A percentile compares a stretch with the other conserved stretches of the same genome.
Evolutionary conservation across 2,113 vertebrate species (phyloP).

Genomic region (Passer montanus): DNA sequence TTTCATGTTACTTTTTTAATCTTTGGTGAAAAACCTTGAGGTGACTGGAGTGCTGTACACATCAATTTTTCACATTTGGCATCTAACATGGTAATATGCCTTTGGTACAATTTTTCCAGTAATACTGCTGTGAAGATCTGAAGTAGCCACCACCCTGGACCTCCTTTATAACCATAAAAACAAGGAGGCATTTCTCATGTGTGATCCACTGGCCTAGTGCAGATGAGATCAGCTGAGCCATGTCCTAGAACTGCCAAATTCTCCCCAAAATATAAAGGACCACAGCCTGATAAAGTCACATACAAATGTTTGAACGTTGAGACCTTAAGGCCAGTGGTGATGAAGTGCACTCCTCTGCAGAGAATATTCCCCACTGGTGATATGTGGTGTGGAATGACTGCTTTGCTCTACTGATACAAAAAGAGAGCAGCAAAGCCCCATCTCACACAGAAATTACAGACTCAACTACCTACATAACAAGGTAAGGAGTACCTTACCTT

Average conservation of each 20-base stretch:
- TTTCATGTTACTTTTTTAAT: neutral
- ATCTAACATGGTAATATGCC: neutral
- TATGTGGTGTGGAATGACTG: neutral
- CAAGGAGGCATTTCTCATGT: neutral
- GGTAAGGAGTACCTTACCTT: neutral
- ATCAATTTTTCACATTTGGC: neutral
- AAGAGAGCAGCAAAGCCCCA: neutral
- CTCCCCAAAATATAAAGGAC: neutral
- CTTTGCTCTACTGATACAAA: neutral
- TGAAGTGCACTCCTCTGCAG: neutral
- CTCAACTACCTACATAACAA: neutral
- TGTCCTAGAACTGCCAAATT: neutral
- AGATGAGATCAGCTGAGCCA: neutral
- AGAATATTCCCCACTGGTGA: neutral
- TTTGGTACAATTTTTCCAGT: neutral
- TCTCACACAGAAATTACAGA: neutral
- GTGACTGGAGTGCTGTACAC: neutral
- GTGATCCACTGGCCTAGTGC: neutral
- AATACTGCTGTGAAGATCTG: neutral
- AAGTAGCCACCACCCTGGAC: neutral
- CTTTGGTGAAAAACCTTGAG: neutral
- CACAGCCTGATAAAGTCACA: neutral
- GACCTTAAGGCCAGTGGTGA: neutral
- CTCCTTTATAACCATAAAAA: neutral
- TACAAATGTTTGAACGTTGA: neutral